These are phyloP conservation scores for Darevskia nairensis DNA, from an alignment of 2,797 vertebrate genomes.

Conservation along the genomic window DNA sequence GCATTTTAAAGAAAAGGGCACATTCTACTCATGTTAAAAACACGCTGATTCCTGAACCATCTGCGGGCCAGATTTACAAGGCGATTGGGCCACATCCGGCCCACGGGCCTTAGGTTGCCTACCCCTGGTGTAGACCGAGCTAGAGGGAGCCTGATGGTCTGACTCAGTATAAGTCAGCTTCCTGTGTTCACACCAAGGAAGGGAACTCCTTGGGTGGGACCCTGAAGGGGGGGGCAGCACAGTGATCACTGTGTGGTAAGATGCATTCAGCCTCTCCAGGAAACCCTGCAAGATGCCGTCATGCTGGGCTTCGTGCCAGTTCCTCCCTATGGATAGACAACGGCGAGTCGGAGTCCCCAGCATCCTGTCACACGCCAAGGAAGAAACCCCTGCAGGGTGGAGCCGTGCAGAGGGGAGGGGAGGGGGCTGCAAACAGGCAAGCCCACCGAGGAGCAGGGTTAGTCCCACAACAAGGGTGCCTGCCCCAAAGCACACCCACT, in stretches of 20 bases:
- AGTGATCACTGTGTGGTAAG: too few species aligned
- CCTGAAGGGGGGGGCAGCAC: neutral
- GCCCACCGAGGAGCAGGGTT: neutral
- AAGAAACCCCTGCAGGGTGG: neutral
- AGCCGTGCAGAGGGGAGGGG: neutral
- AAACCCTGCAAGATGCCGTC: constrained; percentile 28
- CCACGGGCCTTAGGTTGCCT: too few species aligned
- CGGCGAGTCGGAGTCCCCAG: neutral
- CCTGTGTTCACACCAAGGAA: neutral
- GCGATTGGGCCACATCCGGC: too few species aligned
- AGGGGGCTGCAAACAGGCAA: neutral
- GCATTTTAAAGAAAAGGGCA: too few species aligned
- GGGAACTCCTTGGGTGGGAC: neutral
- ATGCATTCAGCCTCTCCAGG: neutral
- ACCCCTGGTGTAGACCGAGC: neutral
- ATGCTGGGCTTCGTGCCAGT: constrained; percentile 6
- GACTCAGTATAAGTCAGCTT: neutral
- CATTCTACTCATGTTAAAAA: too few species aligned
- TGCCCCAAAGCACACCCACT: neutral
- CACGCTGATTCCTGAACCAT: too few species aligned
- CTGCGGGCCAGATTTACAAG: too few species aligned
- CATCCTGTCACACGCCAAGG: neutral
- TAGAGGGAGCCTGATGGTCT: too few species aligned
- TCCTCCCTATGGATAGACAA: neutral
- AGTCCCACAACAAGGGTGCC: neutral